These are phyloP conservation scores for Azorinus chamasolen DNA, from an alignment of 2,888 invertebrate species.

Conservation along the genomic window DNA sequence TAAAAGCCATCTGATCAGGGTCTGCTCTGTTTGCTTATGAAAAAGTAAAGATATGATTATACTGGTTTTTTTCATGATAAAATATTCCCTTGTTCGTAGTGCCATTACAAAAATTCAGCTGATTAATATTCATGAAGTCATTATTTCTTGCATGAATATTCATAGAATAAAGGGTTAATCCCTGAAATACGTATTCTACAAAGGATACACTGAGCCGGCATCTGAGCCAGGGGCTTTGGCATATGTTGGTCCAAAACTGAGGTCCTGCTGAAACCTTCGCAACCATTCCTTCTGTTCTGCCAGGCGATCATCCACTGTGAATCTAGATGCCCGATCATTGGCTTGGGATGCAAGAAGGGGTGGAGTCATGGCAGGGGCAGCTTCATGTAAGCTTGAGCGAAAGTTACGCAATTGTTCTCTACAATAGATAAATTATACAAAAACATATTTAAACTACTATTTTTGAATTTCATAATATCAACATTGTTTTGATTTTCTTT, in stretches of 20 bases:
- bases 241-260: conserved; percentile 68
- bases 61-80: too few species aligned
- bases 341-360: conserved; percentile 3
- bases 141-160: too few species aligned
- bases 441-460: too few species aligned
- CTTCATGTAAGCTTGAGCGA: conserved; percentile 67
- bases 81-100: too few species aligned
- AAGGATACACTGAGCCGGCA: conserved; percentile 82
- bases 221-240: conserved; percentile 70
- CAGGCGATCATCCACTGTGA: conserved; percentile 76
- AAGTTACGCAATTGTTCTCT: conserved; percentile 80
- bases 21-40: too few species aligned
- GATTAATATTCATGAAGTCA: too few species aligned
- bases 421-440: conserved; percentile 28
- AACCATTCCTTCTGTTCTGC: conserved; percentile 81
- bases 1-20: too few species aligned
- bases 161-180: too few species aligned
- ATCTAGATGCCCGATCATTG: conserved; percentile 21
- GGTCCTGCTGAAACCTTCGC: conserved; percentile 73
- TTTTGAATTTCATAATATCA: too few species aligned
- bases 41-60: too few species aligned
- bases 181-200: neutral
- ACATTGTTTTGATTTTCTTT: too few species aligned
- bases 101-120: too few species aligned
- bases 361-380: conserved; percentile 35